Base-by-base conservation (phyloP, 2,888 invertebrate species). In the Salticus scenicus region DNA sequence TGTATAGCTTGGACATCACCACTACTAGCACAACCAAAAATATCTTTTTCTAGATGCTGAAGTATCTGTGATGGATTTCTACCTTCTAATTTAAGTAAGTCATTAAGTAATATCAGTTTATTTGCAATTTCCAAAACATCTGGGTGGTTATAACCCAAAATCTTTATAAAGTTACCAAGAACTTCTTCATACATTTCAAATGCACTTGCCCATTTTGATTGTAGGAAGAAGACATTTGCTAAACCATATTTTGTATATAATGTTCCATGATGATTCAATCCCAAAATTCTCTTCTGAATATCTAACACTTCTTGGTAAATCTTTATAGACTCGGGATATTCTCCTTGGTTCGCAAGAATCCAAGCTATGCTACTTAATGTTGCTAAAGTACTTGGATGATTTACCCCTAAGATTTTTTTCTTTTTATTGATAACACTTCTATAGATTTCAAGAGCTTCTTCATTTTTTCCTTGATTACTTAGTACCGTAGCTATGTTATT, bases 401-500 rank as follows among this genome's bases (percentile, higher is more conserved):
- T 12, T 10, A 12, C n/a, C 17, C 71, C 71, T 51, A 71, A 71
- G 20, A 33, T 12, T 14, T 4, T 30, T 24, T 71, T 71, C n/a
- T 30, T 71, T 27, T 41, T 37, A n/a, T 71, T 27, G 10, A 27
- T 31, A 71, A 71, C 33, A 20, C 33, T n/a, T 42, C 33, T 24
- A 71, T 33, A 71, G 14, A 71, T 71, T 71, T 71, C 12, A 17
- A 33, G 33, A 20, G 71, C 71, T 14, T 71, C 71, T 14, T 71
- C 42, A 71, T 51, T 8, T 51, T 42, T 12, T 12, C 37, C 71
- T 30, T 71, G 41, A 17, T 51, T 71, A 0, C 4, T 17, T 30
- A 71, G 12, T 51, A 71, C 37, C 71, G 33, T 33, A 5, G 71
- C 71, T 71, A 71, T 47, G 10, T 71, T 71, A 47, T 71, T 71